phyloP scores from a whole-genome alignment of 2,113 vertebrate genomes.

The Phaethon lepturus region DNA sequence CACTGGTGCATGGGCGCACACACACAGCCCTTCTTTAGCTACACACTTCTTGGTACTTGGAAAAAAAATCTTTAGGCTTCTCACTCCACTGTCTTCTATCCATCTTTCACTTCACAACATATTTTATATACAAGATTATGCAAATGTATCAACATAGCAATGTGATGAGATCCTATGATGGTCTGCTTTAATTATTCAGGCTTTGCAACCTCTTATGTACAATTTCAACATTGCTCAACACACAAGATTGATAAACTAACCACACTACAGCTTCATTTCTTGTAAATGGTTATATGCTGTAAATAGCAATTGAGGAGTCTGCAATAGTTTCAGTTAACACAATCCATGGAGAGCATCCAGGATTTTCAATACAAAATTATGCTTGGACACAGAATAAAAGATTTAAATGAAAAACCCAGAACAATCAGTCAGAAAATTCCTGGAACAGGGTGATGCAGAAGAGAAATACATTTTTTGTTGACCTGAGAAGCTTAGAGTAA shows the following conservation, averaged over 20 bases:
- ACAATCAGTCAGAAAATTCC: not conserved
- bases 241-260: not conserved
- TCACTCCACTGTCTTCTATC: not conserved
- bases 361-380: not conserved
- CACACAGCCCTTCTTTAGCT: not conserved
- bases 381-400: not conserved
- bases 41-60: not conserved
- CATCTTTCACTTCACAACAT: not conserved
- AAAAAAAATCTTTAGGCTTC: not conserved
- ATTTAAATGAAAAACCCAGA: not conserved
- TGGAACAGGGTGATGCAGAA: not conserved
- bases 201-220: not conserved
- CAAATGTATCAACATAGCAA: not conserved
- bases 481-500: not conserved
- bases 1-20: not conserved
- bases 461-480: not conserved
- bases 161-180: not conserved
- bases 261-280: not conserved
- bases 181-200: not conserved
- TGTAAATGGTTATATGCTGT: not conserved
- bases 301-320: not conserved
- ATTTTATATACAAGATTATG: not conserved
- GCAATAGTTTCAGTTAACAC: not conserved
- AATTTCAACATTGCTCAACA: not conserved
- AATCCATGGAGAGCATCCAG: not conserved